Conservation (phyloP, 2,888 invertebrate species). For the Schizaphis graminum region DNA sequence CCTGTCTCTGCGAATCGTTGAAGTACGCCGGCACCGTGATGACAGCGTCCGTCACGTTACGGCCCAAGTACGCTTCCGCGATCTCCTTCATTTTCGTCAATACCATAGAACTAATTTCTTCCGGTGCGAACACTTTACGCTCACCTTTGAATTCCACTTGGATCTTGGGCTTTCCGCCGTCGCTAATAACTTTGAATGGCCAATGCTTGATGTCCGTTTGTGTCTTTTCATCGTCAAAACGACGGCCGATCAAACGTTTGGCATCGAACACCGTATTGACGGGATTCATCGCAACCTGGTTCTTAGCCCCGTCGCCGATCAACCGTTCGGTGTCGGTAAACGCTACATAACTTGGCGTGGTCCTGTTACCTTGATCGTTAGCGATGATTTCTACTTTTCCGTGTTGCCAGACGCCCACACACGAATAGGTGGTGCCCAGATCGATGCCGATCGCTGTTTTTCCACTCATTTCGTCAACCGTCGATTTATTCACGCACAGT, state of each 20-base stretch:
- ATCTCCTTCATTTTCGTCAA: constrained; percentile 74
- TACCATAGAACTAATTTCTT: background rate
- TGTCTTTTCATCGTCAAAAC: constrained; percentile 70
- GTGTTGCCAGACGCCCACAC: constrained; percentile 86
- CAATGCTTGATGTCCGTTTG: background rate
- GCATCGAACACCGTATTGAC: constrained; percentile 84
- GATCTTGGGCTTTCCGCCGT: background rate
- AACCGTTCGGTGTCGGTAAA: constrained; percentile 75
- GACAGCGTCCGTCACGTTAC: constrained; percentile 78
- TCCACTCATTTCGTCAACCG: background rate
- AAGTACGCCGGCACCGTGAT: constrained; percentile 87
- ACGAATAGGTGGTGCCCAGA: constrained; percentile 90
- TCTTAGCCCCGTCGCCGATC: constrained; percentile 69
- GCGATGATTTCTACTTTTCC: constrained; percentile 88
- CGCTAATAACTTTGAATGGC: background rate
- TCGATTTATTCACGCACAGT: background rate
- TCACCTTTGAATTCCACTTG: background rate
- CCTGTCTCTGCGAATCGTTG: constrained; percentile 78
- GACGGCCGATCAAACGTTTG: constrained; percentile 80
- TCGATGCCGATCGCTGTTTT: constrained; percentile 72
- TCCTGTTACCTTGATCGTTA: constrained; percentile 86
- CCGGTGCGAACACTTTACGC: constrained; percentile 68
- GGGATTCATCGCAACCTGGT: constrained; percentile 81
- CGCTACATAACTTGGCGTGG: constrained; percentile 83
- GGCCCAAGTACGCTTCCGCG: constrained; percentile 78